Evolutionary conservation across 2,888 invertebrate genomes (phyloP), one percentile per base, ranked within the genome.

Genomic region (Limnephilus auricula): DNA sequence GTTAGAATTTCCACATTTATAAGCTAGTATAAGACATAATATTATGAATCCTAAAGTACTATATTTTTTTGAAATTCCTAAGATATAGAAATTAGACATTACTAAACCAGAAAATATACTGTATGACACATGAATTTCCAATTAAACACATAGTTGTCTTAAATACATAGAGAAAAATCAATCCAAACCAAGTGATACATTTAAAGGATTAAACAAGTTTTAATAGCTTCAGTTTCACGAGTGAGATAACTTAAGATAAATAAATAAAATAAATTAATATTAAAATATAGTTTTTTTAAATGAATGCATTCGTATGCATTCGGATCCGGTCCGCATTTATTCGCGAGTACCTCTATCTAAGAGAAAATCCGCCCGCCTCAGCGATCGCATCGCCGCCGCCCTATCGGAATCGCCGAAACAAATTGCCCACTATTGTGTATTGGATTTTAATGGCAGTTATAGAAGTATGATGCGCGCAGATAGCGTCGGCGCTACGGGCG

Each of bases 381-480:
- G 85, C 85, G 85, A 37, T 85, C 37, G 85, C 40, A 40, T 45
- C 85, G 85, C 82, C 40, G 40, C 30, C 34, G 37, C 30, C 13
- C 13, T 91, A 90, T 91, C 90, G 90, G 90, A 82, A 89, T 87
- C 89, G 89, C 86, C 89, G 90, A 85, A 90, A 90, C 91, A 87
- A 91, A 91, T 91, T 91, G 90, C 91, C 90, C 89, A 40, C 91
- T 87, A 91, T 91, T 91, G 91, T 91, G 87, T 90, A 91, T 91
- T 90, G 79, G 91, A 90, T 91, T 87, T 91, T 91, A 91, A 91
- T 90, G 90, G 91, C 89, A 86, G 90, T 91, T 91, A 85, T 90
- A 90, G 90, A 91, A 90, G 85, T 91, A 91, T 89, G 89, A 65
- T 83, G 79, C 85, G 79, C 88, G 88, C 50, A 88, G 88, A 88